Evolutionary conservation across 2,888 invertebrate genomes (phyloP).

Genomic region (Ceriagrion tenellum): DNA sequence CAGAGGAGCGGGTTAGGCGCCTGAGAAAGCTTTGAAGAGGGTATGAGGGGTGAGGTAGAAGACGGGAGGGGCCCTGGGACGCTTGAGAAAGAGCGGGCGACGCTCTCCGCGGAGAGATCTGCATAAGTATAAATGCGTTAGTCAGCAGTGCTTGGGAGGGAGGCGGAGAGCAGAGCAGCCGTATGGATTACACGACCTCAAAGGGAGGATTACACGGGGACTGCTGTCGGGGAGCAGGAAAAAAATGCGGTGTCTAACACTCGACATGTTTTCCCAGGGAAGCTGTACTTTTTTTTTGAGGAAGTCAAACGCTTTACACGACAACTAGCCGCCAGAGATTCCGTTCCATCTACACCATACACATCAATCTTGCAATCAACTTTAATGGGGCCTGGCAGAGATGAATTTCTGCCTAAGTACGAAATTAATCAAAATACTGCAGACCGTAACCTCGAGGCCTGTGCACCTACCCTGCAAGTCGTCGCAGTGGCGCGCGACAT

Average conservation of each 20-base stretch:
- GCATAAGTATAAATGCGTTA: conserved; percentile 22
- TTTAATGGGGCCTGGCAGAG: no score
- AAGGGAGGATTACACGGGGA: neutral
- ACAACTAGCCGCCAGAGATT: neutral
- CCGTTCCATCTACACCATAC: no score
- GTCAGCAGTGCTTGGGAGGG: neutral
- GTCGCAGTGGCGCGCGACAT: no score
- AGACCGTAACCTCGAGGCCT: no score
- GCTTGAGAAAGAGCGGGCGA: neutral
- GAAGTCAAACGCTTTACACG: neutral
- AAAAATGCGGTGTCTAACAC: neutral
- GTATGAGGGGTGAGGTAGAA: neutral
- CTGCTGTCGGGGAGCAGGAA: neutral
- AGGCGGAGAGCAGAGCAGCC: neutral
- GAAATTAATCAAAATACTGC: no score
- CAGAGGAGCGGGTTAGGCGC: neutral
- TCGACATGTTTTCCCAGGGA: neutral
- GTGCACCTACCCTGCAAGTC: no score
- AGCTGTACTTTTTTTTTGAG: neutral
- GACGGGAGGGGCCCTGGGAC: neutral
- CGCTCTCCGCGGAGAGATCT: neutral
- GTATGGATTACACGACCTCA: neutral
- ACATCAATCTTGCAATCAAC: no score
- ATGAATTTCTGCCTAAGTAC: no score
- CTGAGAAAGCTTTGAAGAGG: no score